Base-by-base conservation (phyloP, 2,113 vertebrate species). In the Cyprinodon variegatus region DNA sequence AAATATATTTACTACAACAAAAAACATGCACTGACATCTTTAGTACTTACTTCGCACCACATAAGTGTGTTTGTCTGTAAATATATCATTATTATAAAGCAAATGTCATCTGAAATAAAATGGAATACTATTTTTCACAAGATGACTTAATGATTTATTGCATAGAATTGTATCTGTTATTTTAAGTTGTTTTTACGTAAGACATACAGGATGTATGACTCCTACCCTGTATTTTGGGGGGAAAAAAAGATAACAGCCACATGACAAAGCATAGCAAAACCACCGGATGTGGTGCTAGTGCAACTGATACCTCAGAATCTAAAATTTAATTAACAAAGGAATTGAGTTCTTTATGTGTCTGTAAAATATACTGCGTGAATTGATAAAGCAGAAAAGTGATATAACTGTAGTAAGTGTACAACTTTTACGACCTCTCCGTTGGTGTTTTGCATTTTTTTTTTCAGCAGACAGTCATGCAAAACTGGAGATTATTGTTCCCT, bases 251-350 rank as follows among this genome's bases (percentile, higher is more conserved):
- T 9, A 3, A 15, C 20, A 20, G n/a, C 20, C 50, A 57, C 50
- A 57, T 57, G 50, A 57, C 7, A 57, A 8, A 57, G 20, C 50
- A 57, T 7, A 65, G 63, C 29, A 59, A 66, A 77, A 57, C 68
- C 61, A 29, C 1, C 1, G 15, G 68, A 71, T 77, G 73, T 57
- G 45, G 50, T n/a, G 15, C 22, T 13, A 38, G 8, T 20, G 60
- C 22, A 61, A 11, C 3, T 9, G 2, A 70, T 1, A 63, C 14
- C 75, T 36, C 7, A n/a, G 39, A n/a, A 29, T 39, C 38, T 60
- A 17, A 50, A 20, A 20, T 36, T 11, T 14, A 46, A 78, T 38
- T 38, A 68, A 65, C 63, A 4, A 29, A 57, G n/a, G 61, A 61
- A 3, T 3, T 43, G 8, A 61, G 7, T 29, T 29, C 29, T 29